phyloP scores from a whole-genome alignment of 2,797 vertebrate species.

The Fistularia tabacaria region DNA sequence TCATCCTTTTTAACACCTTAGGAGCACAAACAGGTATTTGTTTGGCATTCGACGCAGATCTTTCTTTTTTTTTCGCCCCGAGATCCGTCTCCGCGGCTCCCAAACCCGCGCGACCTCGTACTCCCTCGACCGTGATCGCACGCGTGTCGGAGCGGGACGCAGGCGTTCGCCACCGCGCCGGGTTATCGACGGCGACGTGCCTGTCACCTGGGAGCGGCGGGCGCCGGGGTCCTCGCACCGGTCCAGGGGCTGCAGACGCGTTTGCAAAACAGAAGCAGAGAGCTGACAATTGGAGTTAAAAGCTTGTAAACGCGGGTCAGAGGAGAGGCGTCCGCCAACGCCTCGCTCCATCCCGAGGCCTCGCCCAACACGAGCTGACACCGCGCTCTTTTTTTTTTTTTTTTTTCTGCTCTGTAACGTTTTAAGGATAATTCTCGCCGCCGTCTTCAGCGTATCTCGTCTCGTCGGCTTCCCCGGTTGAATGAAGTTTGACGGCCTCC shows the following conservation, averaged over 20 bases:
- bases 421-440: conserved; percentile 28
- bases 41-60: conserved; percentile 29
- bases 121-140: conserved; percentile 46
- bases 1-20: conserved; percentile 24
- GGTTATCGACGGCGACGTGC: conserved; percentile 67
- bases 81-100: conserved; percentile 14
- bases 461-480: conserved; percentile 9
- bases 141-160: conserved; percentile 46
- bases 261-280: conserved; percentile 68
- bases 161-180: conserved; percentile 33
- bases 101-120: conserved; percentile 46
- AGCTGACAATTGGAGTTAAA: conserved; percentile 74
- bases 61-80: conserved; percentile 26
- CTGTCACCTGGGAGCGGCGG: conserved; percentile 66
- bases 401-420: conserved; percentile 24
- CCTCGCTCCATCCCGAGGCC: conserved; percentile 6
- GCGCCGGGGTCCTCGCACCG: conserved; percentile 55
- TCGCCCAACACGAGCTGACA: conserved; percentile 44
- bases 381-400: conserved; percentile 36
- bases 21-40: conserved; percentile 42
- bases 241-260: conserved; percentile 51
- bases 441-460: conserved; percentile 20
- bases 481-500: conserved; percentile 40
- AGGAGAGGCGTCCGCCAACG: conserved; percentile 43
- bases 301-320: conserved; percentile 54